phyloP scores from a whole-genome alignment of 2,888 invertebrate genomes.

The Neoitamus cyanurus region DNA sequence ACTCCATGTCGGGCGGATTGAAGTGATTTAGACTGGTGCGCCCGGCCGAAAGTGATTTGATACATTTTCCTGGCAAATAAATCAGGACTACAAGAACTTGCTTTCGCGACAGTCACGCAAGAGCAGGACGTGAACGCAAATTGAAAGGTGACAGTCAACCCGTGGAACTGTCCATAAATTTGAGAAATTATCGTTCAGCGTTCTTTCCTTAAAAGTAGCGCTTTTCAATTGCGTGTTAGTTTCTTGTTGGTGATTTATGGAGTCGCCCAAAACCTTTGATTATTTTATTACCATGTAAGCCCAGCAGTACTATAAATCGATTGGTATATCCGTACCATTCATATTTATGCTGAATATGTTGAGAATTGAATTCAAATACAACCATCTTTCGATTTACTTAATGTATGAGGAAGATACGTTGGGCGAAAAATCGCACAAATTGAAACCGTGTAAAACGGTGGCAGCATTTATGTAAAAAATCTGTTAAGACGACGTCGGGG shows the following conservation, averaged over 20 bases:
- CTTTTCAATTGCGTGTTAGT: neutral
- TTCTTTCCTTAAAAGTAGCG: neutral
- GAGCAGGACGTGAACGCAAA: neutral
- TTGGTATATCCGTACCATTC: too few species aligned
- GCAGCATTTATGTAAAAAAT: too few species aligned
- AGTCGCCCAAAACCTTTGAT: neutral
- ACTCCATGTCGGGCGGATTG: neutral
- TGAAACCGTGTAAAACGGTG: too few species aligned
- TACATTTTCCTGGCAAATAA: constrained; percentile 73
- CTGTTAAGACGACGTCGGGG: too few species aligned
- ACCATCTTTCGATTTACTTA: too few species aligned
- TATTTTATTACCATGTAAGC: neutral
- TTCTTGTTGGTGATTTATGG: neutral
- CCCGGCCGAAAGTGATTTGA: constrained; percentile 9
- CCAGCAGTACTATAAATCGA: too few species aligned
- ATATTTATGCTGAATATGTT: too few species aligned
- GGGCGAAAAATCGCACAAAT: too few species aligned
- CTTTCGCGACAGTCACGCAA: neutral
- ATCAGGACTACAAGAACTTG: neutral
- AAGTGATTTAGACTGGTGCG: constrained; percentile 12
- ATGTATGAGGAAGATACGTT: too few species aligned
- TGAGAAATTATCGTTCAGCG: neutral
- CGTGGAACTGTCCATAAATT: neutral
- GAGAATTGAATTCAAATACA: too few species aligned
- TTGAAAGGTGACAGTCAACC: neutral